Conservation (phyloP, 2,113 vertebrate species). For the Daboia siamensis region DNA sequence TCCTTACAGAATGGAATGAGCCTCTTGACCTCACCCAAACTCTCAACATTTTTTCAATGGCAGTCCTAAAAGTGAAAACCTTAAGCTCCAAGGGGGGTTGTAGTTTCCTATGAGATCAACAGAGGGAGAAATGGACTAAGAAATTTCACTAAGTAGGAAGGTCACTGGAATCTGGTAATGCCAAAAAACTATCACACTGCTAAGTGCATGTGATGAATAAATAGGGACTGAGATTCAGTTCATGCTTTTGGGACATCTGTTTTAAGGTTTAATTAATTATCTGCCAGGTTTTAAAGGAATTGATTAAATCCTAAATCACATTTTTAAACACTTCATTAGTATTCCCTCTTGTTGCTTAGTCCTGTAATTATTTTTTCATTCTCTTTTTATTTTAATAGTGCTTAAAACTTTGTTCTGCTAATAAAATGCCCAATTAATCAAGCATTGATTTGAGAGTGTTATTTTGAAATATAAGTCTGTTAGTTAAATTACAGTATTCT, state of each 20-base stretch:
- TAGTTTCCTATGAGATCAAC: not conserved
- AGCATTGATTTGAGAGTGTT: not conserved
- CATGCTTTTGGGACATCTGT: slow-evolving; percentile 29
- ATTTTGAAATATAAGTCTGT: not conserved
- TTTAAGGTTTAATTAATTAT: slow-evolving; percentile 33
- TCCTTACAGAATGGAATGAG: not conserved
- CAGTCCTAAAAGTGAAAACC: not conserved
- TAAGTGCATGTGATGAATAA: slow-evolving; percentile 21
- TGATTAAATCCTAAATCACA: slow-evolving; percentile 21
- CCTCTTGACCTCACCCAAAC: not conserved
- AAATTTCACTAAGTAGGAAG: not conserved
- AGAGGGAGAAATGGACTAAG: slow-evolving; percentile 1
- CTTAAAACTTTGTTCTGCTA: slow-evolving; percentile 20
- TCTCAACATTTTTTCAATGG: not conserved
- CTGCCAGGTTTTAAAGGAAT: slow-evolving; percentile 17
- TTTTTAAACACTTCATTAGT: slow-evolving; percentile 35
- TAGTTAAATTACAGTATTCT: not conserved
- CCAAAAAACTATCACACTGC: slow-evolving; percentile 14
- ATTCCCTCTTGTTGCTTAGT: slow-evolving; percentile 24
- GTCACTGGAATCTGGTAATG: not conserved
- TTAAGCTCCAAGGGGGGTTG: accelerated
- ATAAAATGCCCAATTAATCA: slow-evolving; percentile 30
- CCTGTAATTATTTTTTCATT: slow-evolving; percentile 19
- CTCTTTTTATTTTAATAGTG: slow-evolving; percentile 18
- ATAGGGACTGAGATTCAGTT: slow-evolving; percentile 6